Base-by-base conservation (phyloP, 2,797 vertebrate species). In the Coranthus polyacanthus region DNA sequence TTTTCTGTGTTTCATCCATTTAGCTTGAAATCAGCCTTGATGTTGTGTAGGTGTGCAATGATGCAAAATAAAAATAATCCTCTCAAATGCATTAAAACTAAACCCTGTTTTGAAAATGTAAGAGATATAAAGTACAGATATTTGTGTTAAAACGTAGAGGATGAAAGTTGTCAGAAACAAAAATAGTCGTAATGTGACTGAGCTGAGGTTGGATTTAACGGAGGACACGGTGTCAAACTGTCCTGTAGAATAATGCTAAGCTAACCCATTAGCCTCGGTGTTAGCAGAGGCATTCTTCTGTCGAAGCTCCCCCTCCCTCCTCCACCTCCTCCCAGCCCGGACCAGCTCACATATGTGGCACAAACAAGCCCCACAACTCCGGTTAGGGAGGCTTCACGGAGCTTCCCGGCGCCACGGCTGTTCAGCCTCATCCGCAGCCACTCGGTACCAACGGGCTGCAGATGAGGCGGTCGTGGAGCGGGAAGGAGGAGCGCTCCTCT, bases 241-340 rank as follows among this genome's bases (percentile, higher is more conserved):
- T 39, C 64, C 46, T 20, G 47, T 53, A 47, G 9, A 71, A 58
- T 60, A 46, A 53, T 64, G 83, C 86, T 72, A 81, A 88, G 89
- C 90, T 82, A 89, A 75, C 75, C 42, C 43, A 34, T 73, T 83
- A 89, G 81, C 82, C 54, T 64, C 86, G 80, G 69, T 70, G 77
- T 83, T 85, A 82, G 74, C 79, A 69, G 59, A 68, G 80, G 72
- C 87, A 86, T 88, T 90, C 87, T 85, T 80, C 65, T 59, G 69
- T 65, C 68, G 77, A 79, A 79, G 68, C 83, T 73, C 86, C 79
- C 66, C 79, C 78, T 46, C 54, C 55, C 68, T 46, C 54, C 55
- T 66, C 70, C 64, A 22, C 67, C 61, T 11, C 67, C 71, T 51
- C 62, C 64, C 43, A 34, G 20, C 68, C 68, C 44, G 44, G 63